These are phyloP conservation scores for Ambastaia sidthimunki DNA, from an alignment of 2,797 vertebrate genomes.

Conservation along the genomic window DNA sequence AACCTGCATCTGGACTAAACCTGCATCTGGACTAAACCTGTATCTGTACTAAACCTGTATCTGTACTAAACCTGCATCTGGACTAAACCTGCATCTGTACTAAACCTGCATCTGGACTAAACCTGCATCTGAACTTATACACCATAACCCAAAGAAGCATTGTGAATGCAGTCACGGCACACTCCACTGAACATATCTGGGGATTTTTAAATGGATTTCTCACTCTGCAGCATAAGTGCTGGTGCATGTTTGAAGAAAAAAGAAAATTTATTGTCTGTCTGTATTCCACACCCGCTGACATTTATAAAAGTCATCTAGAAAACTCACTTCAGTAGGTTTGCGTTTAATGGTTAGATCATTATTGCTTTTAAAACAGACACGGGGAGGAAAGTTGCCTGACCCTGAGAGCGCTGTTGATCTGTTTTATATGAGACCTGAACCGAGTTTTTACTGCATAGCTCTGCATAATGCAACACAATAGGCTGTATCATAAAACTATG, in stretches of 20 bases:
- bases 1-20: no score
- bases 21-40: no score
- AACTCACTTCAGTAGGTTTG: constrained; percentile 6
- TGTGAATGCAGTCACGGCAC: background rate
- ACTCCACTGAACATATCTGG: background rate
- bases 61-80: no score
- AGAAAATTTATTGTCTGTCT: constrained; percentile 20
- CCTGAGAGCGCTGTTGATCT: constrained; percentile 8
- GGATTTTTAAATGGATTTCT: constrained; percentile 19
- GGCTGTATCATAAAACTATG: background rate
- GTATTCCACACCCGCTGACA: constrained; percentile 24
- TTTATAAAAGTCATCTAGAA: constrained; percentile 22
- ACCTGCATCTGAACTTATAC: no score
- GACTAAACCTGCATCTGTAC: no score
- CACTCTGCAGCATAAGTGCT: background rate
- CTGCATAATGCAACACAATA: background rate
- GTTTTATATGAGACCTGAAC: constrained; percentile 11
- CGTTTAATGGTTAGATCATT: constrained; percentile 9
- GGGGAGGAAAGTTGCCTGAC: background rate
- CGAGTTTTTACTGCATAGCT: background rate
- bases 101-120: no score
- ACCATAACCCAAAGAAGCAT: no score
- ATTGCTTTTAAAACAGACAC: constrained; percentile 20
- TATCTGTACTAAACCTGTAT: no score
- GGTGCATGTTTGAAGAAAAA: background rate